Evolutionary conservation across 2,113 vertebrate genomes (phyloP), one percentile per base, ranked within the genome.

Genomic region (Copsychus sechellarum): DNA sequence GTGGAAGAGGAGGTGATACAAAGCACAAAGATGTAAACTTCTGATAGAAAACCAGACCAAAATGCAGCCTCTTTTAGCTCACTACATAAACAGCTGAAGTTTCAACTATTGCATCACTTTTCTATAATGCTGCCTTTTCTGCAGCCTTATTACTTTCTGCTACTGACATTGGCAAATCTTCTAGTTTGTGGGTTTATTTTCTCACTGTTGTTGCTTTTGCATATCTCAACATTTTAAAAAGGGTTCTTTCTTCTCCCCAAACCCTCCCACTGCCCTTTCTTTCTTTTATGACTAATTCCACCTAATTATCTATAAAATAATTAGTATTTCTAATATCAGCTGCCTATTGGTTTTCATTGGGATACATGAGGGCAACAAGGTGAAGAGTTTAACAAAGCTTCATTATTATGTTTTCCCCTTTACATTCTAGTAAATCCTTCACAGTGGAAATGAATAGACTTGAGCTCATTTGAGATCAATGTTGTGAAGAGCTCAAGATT

Each of bases 291-390:
- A 95, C 62, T 93, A 95, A 95, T 94, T 90, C 64, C 92, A 93
- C 97, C 87, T 97, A 97, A 98, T 98, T 97, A 97, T 94, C 92
- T 61, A 17, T 80, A 94, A 96, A 97, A 97, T 97, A 98, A 98
- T 97, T 95, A 97, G 95, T 93, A 97, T 97, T 97, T 97, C 96
- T 97, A 97, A 97, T 95, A 97, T 95, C 94, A 97, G 77, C 86
- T 95, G 86, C 90, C 81, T 92, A 42, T 96, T 98, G 71, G 88
- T 97, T 98, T 97, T 97, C 94, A 93, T 13, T 42, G 62, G 56
- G 54, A 80, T 96, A 69, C 96, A 91, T 72, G 82, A 96, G 88
- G 97, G 88, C 93, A 97, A 96, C 91, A 96, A 97, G 91, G 86
- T 93, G 97, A 96, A 97, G 91, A 94, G 88, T 96, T 94, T 96